A percentile compares a stretch with the other conserved stretches of the same genome.
Conservation (phyloP, 2,113 vertebrate genomes). For the Salvelinus fontinalis region DNA sequence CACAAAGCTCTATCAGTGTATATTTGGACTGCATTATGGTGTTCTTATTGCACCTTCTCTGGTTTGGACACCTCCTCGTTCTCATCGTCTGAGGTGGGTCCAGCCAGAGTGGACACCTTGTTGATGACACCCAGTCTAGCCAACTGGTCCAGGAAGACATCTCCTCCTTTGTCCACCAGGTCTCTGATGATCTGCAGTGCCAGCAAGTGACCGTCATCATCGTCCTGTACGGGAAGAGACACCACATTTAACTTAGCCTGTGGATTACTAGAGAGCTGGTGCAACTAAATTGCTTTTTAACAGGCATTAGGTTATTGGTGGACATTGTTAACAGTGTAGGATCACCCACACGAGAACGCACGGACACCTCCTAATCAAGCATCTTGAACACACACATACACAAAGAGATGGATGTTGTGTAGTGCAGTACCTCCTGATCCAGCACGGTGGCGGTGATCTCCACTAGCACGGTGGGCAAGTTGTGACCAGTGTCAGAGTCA, state of each 20-base stretch:
- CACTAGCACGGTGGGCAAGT: slow-evolving; percentile 91
- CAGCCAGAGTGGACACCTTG: slow-evolving; percentile 96
- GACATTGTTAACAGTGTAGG: not conserved
- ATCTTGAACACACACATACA: slow-evolving; percentile 71
- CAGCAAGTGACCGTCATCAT: slow-evolving; percentile 96
- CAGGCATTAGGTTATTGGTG: too few species aligned
- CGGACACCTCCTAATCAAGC: too few species aligned
- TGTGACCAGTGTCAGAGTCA: slow-evolving; percentile 94
- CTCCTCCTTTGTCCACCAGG: slow-evolving; percentile 97
- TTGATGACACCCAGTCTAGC: slow-evolving; percentile 97
- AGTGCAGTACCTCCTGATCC: slow-evolving; percentile 89
- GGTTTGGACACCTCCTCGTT: slow-evolving; percentile 97
- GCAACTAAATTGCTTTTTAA: not conserved
- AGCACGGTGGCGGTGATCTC: slow-evolving; percentile 98
- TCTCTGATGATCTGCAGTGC: slow-evolving; percentile 98
- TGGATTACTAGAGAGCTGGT: too few species aligned
- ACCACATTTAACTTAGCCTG: too few species aligned
- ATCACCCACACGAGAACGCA: not conserved
- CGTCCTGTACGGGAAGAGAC: slow-evolving; percentile 77
- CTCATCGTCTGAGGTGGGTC: slow-evolving; percentile 95
- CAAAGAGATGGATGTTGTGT: slow-evolving; percentile 42
- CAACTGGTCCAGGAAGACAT: slow-evolving; percentile 96
- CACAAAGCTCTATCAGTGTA: not conserved
- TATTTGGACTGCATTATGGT: not conserved
- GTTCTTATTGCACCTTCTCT: slow-evolving; percentile 80